Evolutionary conservation across 2,888 invertebrate species (phyloP).

Genomic region (Parnassius glacialis): DNA sequence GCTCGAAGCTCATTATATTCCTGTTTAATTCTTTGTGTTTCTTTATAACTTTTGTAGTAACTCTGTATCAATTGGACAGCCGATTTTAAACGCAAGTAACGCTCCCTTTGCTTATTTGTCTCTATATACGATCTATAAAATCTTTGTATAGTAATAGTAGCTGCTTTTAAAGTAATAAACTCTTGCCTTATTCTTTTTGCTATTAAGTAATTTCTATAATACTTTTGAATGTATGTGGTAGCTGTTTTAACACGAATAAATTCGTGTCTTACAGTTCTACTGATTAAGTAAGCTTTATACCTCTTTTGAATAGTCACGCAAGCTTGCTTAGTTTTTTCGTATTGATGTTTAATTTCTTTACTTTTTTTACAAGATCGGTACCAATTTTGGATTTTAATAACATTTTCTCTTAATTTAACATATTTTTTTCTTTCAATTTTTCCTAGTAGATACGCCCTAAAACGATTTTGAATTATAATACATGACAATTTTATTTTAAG

Average conservation of each 20-base stretch:
- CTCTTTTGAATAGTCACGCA: constrained; percentile 66
- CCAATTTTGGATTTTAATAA: constrained; percentile 68
- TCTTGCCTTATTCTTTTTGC: constrained; percentile 50
- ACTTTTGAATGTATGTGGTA: constrained; percentile 57
- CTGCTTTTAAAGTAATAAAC: constrained; percentile 44
- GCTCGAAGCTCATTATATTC: constrained; percentile 57
- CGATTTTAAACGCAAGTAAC: constrained; percentile 41
- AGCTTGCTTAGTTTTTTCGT: constrained; percentile 51
- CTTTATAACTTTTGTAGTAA: constrained; percentile 46
- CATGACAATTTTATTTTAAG: constrained; percentile 47
- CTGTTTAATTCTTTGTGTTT: constrained; percentile 44
- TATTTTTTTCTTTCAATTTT: constrained; percentile 49
- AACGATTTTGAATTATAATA: constrained; percentile 60
- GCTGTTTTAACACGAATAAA: constrained; percentile 57
- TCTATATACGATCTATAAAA: constrained; percentile 49
- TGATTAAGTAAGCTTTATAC: constrained; percentile 56
- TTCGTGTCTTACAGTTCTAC: constrained; percentile 50
- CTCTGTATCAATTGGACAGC: constrained; percentile 47
- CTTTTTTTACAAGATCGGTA: constrained; percentile 55
- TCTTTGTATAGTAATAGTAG: constrained; percentile 48
- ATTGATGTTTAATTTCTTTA: constrained; percentile 45
- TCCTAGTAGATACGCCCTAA: constrained; percentile 52
- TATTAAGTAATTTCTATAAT: constrained; percentile 53
- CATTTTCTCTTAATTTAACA: constrained; percentile 50
- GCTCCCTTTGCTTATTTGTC: constrained; percentile 40